Percentiles rank a stretch among this genome's conserved stretches.
These are phyloP conservation scores for Plebejus anna DNA, from an alignment of 2,888 invertebrate species.

Conservation along the genomic window DNA sequence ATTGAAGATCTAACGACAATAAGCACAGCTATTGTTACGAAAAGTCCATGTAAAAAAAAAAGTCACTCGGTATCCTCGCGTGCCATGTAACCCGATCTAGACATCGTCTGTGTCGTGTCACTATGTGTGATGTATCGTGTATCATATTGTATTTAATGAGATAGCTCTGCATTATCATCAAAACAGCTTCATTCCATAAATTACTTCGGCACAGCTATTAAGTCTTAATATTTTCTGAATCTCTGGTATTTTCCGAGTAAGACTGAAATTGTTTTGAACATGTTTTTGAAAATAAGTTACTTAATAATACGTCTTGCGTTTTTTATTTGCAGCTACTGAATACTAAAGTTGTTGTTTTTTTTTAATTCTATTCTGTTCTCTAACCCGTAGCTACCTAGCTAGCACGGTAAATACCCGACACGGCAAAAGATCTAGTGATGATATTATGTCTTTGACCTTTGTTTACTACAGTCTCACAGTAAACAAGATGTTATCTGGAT, in stretches of 20 bases:
- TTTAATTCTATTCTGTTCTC: too few relatives aligned
- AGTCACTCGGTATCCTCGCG: background rate
- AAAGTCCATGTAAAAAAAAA: background rate
- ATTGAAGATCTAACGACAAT: too few relatives aligned
- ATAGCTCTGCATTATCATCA: background rate
- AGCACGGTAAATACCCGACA: background rate
- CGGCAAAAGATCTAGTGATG: background rate
- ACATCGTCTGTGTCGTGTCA: background rate
- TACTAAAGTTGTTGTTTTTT: too few relatives aligned
- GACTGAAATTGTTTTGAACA: too few relatives aligned
- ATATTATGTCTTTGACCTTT: background rate
- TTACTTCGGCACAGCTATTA: background rate
- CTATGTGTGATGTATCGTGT: constrained; percentile 4
- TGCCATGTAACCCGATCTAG: constrained; percentile 5
- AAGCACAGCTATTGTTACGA: too few relatives aligned
- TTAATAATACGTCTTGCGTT: too few relatives aligned
- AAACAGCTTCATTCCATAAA: background rate
- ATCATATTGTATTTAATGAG: background rate
- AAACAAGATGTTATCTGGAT: background rate
- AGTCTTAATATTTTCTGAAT: too few relatives aligned
- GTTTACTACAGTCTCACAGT: constrained; percentile 4
- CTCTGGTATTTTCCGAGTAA: too few relatives aligned
- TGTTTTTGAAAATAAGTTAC: too few relatives aligned
- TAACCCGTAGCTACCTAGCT: background rate
- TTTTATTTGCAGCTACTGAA: too few relatives aligned